Conservation (phyloP, 2,113 vertebrate species). For the Serinus canaria region DNA sequence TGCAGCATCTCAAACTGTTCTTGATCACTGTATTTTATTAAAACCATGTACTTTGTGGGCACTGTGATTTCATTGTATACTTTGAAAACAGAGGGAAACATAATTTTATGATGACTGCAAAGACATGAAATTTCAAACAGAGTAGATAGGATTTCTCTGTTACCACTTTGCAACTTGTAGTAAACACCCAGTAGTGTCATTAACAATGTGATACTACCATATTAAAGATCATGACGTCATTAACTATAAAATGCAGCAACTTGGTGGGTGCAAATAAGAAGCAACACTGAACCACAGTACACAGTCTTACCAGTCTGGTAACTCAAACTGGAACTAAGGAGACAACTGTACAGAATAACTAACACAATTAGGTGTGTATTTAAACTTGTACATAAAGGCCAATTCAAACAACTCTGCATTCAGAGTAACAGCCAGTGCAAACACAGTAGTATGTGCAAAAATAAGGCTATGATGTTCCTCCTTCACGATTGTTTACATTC, state of each 20-base stretch:
- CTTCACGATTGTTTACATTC: not conserved
- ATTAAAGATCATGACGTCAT: not conserved
- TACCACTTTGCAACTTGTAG: not conserved
- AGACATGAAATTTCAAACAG: not conserved
- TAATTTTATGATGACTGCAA: not conserved
- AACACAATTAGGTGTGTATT: not conserved
- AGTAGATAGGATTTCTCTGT: not conserved
- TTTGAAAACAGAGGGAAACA: not conserved
- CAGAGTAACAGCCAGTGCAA: not conserved
- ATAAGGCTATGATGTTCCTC: not conserved
- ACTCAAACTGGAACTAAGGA: not conserved
- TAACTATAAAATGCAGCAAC: not conserved
- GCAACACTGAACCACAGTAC: not conserved
- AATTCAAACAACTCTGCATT: not conserved
- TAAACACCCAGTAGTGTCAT: not conserved
- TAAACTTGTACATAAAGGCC: not conserved
- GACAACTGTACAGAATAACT: not conserved
- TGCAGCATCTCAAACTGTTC: not conserved
- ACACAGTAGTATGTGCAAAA: not conserved
- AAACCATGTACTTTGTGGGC: not conserved
- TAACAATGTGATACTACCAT: fast-evolving
- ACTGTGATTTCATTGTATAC: not conserved
- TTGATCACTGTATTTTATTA: not conserved
- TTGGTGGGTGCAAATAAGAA: not conserved
- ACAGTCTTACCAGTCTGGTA: not conserved